Percentiles rank a stretch among this genome's conserved stretches.
phyloP scores from a whole-genome alignment of 2,888 invertebrate genomes.

The Athetis lepigone region DNA sequence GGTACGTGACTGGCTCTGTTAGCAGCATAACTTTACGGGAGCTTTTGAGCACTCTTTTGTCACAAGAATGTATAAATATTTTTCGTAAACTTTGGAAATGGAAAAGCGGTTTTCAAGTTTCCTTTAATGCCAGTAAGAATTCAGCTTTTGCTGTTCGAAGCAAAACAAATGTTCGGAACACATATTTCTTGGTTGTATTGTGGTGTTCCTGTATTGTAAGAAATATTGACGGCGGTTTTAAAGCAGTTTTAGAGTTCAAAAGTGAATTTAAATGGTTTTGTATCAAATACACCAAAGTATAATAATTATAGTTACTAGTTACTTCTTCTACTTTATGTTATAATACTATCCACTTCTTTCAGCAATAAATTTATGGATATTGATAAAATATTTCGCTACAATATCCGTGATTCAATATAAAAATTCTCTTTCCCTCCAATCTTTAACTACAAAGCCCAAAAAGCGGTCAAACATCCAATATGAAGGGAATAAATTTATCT shows the following conservation, averaged over 20 bases:
- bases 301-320: not conserved
- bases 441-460: constrained; percentile 65
- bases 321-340: not conserved
- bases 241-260: constrained; percentile 11
- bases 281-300: not conserved
- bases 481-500: constrained; percentile 72
- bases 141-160: constrained; percentile 48
- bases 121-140: constrained; percentile 47
- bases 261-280: constrained; percentile 11
- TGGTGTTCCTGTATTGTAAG: constrained; percentile 30
- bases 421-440: constrained; percentile 52
- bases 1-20: constrained; percentile 68
- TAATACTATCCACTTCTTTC: not conserved
- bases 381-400: constrained; percentile 30
- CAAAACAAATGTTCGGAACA: constrained; percentile 51
- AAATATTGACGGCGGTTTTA: constrained; percentile 46
- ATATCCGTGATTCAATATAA: constrained; percentile 39
- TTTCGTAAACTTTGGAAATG: constrained; percentile 58
- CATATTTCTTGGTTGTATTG: constrained; percentile 45
- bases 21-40: constrained; percentile 54
- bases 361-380: constrained; percentile 19
- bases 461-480: constrained; percentile 70
- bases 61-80: constrained; percentile 65
- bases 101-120: constrained; percentile 50
- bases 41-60: constrained; percentile 62